phyloP scores from a whole-genome alignment of 2,888 invertebrate genomes.

The Trissonchulus latispiculum region DNA sequence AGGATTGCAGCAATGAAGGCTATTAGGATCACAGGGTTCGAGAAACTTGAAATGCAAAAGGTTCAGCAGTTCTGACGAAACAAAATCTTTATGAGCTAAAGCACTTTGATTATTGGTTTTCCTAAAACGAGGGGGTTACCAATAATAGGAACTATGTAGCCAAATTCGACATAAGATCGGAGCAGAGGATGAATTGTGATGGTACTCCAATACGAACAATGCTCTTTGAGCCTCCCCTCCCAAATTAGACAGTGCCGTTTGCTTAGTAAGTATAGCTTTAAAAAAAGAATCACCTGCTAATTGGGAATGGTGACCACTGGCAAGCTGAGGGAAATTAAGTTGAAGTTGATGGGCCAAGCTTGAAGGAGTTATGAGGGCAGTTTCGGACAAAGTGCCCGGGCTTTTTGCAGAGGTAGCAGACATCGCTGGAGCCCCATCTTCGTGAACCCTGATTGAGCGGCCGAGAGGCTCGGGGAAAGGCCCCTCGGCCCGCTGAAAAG shows the following conservation, averaged over 20 bases:
- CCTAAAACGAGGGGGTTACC: background rate
- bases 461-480: too few relatives aligned
- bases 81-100: background rate
- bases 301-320: too few relatives aligned
- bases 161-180: background rate
- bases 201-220: too few relatives aligned
- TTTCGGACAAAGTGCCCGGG: background rate
- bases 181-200: background rate
- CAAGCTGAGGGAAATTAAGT: too few relatives aligned
- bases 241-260: too few relatives aligned
- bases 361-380: background rate
- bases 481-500: conserved; percentile 3
- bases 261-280: too few relatives aligned
- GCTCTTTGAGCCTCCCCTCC: too few relatives aligned
- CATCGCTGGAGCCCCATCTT: too few relatives aligned
- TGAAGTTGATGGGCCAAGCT: background rate
- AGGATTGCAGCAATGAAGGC: background rate
- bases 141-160: background rate
- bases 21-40: too few relatives aligned
- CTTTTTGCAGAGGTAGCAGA: background rate
- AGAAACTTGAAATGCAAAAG: background rate
- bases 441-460: background rate
- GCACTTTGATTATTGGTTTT: background rate
- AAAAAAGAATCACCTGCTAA: too few relatives aligned
- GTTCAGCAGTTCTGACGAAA: background rate